Evolutionary conservation across 2,797 vertebrate genomes (phyloP).

Genomic region (Pagetopsis macropterus): DNA sequence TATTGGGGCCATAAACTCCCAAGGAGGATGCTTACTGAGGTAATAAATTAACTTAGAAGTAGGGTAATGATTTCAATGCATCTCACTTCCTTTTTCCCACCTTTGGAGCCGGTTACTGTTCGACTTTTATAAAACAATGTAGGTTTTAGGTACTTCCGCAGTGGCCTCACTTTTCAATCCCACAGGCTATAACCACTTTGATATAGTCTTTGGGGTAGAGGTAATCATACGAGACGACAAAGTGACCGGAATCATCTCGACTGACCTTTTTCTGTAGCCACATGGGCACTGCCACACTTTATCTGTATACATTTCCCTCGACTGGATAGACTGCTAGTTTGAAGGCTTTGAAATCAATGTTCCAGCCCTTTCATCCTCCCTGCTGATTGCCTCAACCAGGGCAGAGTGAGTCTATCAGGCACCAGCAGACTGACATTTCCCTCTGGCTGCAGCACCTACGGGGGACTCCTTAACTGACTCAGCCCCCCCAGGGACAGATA

Average conservation of each 20-base stretch:
- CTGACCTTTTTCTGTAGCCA: conserved; percentile 30
- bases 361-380: conserved; percentile 69
- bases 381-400: conserved; percentile 62
- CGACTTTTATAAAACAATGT: too few species aligned
- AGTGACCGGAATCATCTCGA: conserved; percentile 38
- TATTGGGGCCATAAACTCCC: too few species aligned
- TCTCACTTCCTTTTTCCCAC: too few species aligned
- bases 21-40: too few species aligned
- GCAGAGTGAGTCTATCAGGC: conserved; percentile 74
- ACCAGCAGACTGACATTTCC: conserved; percentile 70
- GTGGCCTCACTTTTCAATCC: too few species aligned
- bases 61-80: too few species aligned
- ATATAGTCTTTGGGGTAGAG: neutral
- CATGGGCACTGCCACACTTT: conserved; percentile 50
- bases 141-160: too few species aligned
- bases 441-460: conserved; percentile 60
- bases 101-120: too few species aligned
- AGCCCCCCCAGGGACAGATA: conserved; percentile 66
- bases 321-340: conserved; percentile 57
- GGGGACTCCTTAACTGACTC: conserved; percentile 59
- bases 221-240: conserved; percentile 14
- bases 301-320: conserved; percentile 54
- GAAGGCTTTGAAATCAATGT: conserved; percentile 75
- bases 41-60: too few species aligned
- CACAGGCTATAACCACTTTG: too few species aligned